Base-by-base conservation (phyloP, 2,888 invertebrate genomes). In the Dicranocentrus wangi region DNA sequence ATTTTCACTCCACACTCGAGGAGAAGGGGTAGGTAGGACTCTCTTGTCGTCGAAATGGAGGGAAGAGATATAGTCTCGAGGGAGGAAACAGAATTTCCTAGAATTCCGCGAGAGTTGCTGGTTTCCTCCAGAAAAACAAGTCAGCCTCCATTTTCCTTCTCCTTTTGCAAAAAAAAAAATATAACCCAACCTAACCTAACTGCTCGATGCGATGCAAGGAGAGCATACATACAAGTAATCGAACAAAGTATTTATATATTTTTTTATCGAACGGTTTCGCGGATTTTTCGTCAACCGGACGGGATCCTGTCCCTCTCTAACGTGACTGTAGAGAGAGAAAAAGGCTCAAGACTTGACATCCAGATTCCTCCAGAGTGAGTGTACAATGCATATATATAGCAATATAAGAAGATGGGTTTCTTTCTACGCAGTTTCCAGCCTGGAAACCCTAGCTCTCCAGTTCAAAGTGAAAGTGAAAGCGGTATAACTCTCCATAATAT, bases 331-430 rank as follows among this genome's bases (percentile, higher is more conserved):
- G 27, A 27, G 47, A 66, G 47, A 43, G 23, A 47, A 47, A 42
- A 66, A 53, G 68, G 53, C 53, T 51, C 68, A 68, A 53, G 27
- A 17, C 42, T 8, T 70, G 70, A 70, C 66, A 27, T 43, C 23
- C 1, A 63, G 42, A 66, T 66, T 58, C 32, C 58, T 70, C 13
- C 55, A 55, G 8, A 21, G 51, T 51, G n/a, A n/a, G n/a, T 51
- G 19, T n/a, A 19, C n/a, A 8, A 19, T 17, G 19, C 19, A 17
- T 51, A 17, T 19, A 17, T 17, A n/a, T 8, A 2, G 17, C 19
- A 51, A 19, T 19, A 47, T n/a, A 47, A 47, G n/a, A 51, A 51
- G 43, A 43, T n/a, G n/a, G 43, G 43, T 43, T 43, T n/a, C n/a
- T n/a, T n/a, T n/a, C n/a, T n/a, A n/a, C n/a, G n/a, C n/a, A n/a